Conservation (phyloP, 2,888 invertebrate species). For the Hemaris fuciformis region DNA sequence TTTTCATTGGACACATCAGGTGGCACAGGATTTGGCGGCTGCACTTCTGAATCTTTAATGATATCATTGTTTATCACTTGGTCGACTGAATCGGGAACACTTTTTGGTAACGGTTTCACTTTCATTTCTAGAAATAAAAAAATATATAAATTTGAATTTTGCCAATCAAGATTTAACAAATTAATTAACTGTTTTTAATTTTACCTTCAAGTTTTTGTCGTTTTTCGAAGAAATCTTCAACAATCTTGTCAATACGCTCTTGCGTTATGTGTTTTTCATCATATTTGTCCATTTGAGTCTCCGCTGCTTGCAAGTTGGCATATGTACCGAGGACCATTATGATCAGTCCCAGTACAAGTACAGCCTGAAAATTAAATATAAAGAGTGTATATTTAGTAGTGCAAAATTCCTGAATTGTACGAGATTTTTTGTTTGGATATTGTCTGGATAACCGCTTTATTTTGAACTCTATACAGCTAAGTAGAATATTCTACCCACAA, state of each 20-base stretch:
- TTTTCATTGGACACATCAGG: constrained; percentile 72
- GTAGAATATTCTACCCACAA: no score
- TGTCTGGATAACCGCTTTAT: no score
- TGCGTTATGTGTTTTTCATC: constrained; percentile 64
- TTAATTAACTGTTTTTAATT: no score
- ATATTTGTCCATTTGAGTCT: constrained; percentile 64
- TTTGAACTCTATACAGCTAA: no score
- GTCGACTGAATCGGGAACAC: constrained; percentile 31
- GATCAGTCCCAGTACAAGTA: constrained; percentile 90
- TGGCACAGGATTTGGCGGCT: constrained; percentile 74
- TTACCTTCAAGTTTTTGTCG: constrained; percentile 51
- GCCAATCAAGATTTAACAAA: no score
- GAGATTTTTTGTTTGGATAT: no score
- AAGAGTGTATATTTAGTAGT: no score
- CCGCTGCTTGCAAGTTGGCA: constrained; percentile 90
- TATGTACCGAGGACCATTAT: constrained; percentile 95
- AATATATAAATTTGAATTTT: constrained; percentile 7
- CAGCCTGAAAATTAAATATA: constrained; percentile 76
- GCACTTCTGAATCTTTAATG: constrained; percentile 64
- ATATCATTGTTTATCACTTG: constrained; percentile 33
- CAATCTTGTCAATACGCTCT: constrained; percentile 67
- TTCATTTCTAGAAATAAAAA: constrained; percentile 42
- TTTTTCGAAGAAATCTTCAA: constrained; percentile 71
- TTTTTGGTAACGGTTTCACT: constrained; percentile 38
- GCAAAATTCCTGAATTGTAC: no score